Evolutionary conservation across 1,140 invertebrate species (phyloP), one percentile per base, ranked within the genome.

Genomic region (Dufourea novaeangliae): DNA sequence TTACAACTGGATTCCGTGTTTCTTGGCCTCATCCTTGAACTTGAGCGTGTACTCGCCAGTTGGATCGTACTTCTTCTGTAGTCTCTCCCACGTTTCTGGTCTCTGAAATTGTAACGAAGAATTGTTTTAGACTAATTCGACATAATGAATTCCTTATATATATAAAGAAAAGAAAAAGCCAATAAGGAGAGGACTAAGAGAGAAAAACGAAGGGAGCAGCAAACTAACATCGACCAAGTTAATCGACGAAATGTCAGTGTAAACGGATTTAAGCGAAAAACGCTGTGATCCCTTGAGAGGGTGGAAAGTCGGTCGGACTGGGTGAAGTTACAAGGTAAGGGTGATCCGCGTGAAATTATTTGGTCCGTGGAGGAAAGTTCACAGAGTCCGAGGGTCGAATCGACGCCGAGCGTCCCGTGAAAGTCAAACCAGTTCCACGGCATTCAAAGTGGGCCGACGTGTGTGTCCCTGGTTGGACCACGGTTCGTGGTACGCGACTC

Each of bases 61-160:
- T 2, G 94, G 94, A 81, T 95, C 95, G 80, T 92, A 95, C 85
- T 94, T 94, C 27, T 86, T 91, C 63, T 92, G 89, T 54, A 95
- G 85, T 32, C 91, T 88, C 10, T 93, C 90, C 94, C 94, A 95
- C 41, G 93, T 86, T 0, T 90, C 88, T 4, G 90, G 90, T 64
- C 94, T 93, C 54, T 95, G 91, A 94, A 94, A 93, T 62, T 92
- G 79, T 66, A 89, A 87, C 22, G 20, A 1, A 12, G 5, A 50
- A 67, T 57, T 25, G 17, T 32, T 25, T 71, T 5, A 56, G 20
- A 17, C 5, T n/a, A 4, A n/a, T 50, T n/a, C 20, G 3, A 5
- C 17, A 50, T n/a, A n/a, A n/a, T n/a, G n/a, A n/a, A n/a, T n/a
- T n/a, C n/a, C n/a, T n/a, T n/a, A n/a, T n/a, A n/a, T n/a, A n/a